These are phyloP conservation scores for Dermatemys mawii DNA, from an alignment of 2,113 vertebrate species.

Conservation along the genomic window DNA sequence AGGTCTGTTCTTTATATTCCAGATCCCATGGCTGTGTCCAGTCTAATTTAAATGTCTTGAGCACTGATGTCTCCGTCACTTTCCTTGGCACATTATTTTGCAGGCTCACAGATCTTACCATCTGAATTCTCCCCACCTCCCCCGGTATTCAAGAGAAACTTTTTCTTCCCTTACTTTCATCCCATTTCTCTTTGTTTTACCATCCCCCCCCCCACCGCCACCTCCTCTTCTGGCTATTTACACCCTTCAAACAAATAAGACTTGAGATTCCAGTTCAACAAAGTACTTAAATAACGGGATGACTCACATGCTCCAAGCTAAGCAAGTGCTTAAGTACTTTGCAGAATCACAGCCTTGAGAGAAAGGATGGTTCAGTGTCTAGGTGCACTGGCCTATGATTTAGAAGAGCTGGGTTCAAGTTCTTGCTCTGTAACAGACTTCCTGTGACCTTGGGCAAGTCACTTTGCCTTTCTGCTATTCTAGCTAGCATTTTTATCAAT, in stretches of 20 bases:
- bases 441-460: too few species aligned
- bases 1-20: conserved; percentile 35
- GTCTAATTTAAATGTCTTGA: conserved; percentile 55
- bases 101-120: background rate
- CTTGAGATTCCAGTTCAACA: background rate
- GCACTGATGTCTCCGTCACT: conserved; percentile 42
- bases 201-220: too few species aligned
- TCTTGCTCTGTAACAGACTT: background rate
- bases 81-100: conserved; percentile 29
- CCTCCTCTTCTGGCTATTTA: background rate
- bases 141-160: conserved; percentile 24
- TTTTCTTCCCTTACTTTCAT: background rate
- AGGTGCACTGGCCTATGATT: background rate
- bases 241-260: background rate
- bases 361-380: background rate
- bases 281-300: background rate
- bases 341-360: background rate
- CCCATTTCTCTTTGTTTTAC: background rate
- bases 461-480: too few species aligned
- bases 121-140: conserved; percentile 6
- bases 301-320: background rate
- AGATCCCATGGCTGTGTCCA: conserved; percentile 39
- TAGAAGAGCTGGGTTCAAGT: background rate
- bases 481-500: too few species aligned
- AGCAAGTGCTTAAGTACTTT: background rate